Percentiles rank a stretch among this genome's conserved stretches.
phyloP scores from a whole-genome alignment of 2,888 invertebrate genomes.

The Metellina segmentata region DNA sequence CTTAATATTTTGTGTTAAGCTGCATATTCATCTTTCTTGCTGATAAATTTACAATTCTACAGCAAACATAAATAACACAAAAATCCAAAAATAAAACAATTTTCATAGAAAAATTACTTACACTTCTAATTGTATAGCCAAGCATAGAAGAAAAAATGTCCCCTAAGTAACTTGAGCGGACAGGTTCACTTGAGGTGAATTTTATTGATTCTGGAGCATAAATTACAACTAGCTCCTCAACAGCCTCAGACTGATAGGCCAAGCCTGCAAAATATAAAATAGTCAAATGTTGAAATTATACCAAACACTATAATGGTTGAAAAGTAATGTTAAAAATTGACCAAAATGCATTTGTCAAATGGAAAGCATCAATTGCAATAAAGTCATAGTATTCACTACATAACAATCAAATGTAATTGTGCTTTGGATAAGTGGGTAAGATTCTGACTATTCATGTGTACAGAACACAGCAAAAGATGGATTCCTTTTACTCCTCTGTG shows the following conservation, averaged over 20 bases:
- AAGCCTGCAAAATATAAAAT: slow-evolving; percentile 9
- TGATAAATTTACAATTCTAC: no score
- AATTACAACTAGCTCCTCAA: slow-evolving; percentile 68
- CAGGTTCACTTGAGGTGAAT: slow-evolving; percentile 67
- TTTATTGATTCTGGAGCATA: slow-evolving; percentile 71
- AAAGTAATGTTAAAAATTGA: neutral
- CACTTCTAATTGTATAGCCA: slow-evolving; percentile 67
- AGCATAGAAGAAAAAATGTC: slow-evolving; percentile 72
- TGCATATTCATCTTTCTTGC: no score
- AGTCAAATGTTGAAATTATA: neutral
- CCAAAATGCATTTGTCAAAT: neutral
- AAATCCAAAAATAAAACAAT: neutral
- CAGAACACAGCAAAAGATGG: no score
- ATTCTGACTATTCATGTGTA: neutral
- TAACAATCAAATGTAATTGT: slow-evolving; percentile 7
- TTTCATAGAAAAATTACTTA: slow-evolving; percentile 20
- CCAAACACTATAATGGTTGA: neutral
- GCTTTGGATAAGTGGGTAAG: neutral
- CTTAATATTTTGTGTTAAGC: no score
- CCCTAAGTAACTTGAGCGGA: slow-evolving; percentile 67
- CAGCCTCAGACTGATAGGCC: slow-evolving; percentile 24
- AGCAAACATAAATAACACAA: no score
- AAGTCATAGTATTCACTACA: neutral
- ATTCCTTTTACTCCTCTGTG: no score
- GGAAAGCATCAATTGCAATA: neutral